Percentiles rank a stretch among this genome's conserved stretches.
Conservation (phyloP, 2,888 invertebrate genomes). For the Odontocerum albicorne region DNA sequence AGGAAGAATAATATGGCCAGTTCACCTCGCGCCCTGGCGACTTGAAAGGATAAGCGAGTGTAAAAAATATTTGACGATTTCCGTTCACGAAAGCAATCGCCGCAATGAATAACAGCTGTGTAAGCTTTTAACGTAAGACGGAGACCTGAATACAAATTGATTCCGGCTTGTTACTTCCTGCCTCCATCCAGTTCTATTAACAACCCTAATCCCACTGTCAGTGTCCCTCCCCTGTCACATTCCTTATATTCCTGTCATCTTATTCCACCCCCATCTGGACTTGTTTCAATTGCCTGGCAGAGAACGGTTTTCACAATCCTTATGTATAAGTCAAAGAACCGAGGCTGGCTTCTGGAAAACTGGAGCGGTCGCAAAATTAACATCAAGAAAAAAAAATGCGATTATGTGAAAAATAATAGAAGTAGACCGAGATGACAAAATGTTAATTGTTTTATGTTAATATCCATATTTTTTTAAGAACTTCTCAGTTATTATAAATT, state of each 20-base stretch:
- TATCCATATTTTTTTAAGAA: no score
- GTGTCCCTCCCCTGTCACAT: slow-evolving; percentile 12
- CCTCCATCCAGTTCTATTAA: slow-evolving; percentile 9
- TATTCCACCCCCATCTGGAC: slow-evolving; percentile 8
- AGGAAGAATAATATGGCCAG: slow-evolving; percentile 3
- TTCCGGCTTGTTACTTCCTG: slow-evolving; percentile 19
- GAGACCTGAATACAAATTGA: slow-evolving; percentile 36
- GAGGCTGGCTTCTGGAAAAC: no score
- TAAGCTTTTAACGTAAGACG: slow-evolving; percentile 30
- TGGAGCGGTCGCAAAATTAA: neutral
- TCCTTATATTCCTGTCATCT: neutral
- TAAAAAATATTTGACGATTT: slow-evolving; percentile 32
- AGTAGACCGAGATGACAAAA: no score
- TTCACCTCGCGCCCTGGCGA: neutral
- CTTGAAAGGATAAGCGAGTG: slow-evolving; percentile 9
- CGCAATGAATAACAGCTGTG: slow-evolving; percentile 36
- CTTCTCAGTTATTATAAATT: no score
- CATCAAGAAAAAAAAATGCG: no score
- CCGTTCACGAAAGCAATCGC: slow-evolving; percentile 35
- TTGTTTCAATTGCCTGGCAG: slow-evolving; percentile 25
- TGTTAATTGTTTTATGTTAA: no score
- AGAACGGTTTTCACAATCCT: no score
- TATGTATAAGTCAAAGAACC: no score
- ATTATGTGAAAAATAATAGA: no score
- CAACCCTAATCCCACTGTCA: slow-evolving; percentile 15